Percentiles rank a stretch among this genome's conserved stretches.
These are phyloP conservation scores for Drosophila ezoana DNA, from an alignment of 2,888 invertebrate species.

Conservation along the genomic window DNA sequence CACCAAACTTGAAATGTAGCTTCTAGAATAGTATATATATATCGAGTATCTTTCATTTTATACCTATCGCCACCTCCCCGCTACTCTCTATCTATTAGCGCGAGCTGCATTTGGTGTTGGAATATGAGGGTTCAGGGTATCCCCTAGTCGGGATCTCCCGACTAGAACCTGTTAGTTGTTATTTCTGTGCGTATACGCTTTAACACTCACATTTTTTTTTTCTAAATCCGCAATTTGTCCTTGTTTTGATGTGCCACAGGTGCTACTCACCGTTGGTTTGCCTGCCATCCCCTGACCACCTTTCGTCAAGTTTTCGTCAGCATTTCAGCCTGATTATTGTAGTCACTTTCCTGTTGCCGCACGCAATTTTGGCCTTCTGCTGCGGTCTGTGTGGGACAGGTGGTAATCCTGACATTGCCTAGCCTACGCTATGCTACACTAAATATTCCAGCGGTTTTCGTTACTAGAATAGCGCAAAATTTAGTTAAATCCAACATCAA, in stretches of 20 bases:
- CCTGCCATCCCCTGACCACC: conserved; percentile 19
- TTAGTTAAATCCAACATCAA: conserved; percentile 43
- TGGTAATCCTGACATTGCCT: conserved; percentile 41
- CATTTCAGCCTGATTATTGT: conserved; percentile 67
- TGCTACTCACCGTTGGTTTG: conserved; percentile 43
- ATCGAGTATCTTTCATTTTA: no score
- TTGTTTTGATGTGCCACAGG: conserved; percentile 71
- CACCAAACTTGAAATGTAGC: no score
- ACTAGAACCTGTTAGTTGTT: no score
- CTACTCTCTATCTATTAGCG: no score
- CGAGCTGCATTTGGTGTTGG: no score
- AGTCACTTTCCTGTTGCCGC: conserved; percentile 61
- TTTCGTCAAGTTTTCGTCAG: conserved; percentile 67
- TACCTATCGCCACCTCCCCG: no score
- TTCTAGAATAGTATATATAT: no score
- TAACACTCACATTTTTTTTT: conserved; percentile 59
- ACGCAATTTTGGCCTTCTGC: conserved; percentile 65
- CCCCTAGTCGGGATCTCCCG: no score
- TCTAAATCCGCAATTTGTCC: conserved; percentile 75
- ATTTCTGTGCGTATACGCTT: conserved; percentile 39
- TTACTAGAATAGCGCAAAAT: conserved; percentile 48
- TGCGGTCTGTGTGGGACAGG: conserved; percentile 34
- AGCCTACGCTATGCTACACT: conserved; percentile 22
- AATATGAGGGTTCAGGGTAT: no score
- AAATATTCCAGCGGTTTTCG: conserved; percentile 31